Base-by-base conservation (phyloP, 2,113 vertebrate species). In the Rhagologus leucostigma region DNA sequence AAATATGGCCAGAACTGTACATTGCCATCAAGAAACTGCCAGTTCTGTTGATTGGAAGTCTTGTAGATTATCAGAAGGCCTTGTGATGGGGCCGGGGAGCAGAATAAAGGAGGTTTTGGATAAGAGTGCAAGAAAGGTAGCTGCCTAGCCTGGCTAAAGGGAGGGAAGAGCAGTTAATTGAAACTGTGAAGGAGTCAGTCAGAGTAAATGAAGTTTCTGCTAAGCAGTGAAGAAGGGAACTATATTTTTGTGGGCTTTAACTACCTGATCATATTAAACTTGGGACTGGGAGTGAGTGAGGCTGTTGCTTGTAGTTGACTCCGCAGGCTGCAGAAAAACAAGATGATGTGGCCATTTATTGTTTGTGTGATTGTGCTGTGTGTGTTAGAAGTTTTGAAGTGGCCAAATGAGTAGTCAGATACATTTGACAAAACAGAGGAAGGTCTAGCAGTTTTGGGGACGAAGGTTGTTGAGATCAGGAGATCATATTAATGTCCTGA, bases 21-120 rank as follows among this genome's bases (percentile, higher is more conserved):
- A 7, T 49, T 87, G 7, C 57, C 27, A 17, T 91, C 16, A 82
- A 71, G 52, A 67, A 83, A 59, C 30, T 44, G 21, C 6, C 47
- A 13, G 8, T 87, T 84, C 39, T 63, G 24, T 67, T 49, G 33
- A 52, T 29, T 30, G 39, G 35, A 64, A 44, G 13, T 39, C 52
- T 56, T 67, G n/a, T 30, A 78, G 35, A 35, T 88, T 69, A 46
- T 35, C 30, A 32, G 15, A 87, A 63, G 47, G 30, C 35, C 13
- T 78, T 70, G 33, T 22, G 19, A 21, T 4, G 4, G 14, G 24
- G 3, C 2, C 0, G 0, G 14, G 22, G 57, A 68, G 29, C 22
- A 46, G 63, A 74, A 39, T 56, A 79, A 65, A 69, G 49, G 19
- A 42, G 30, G 5, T 33, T 30, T 69, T 69, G 46, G 33, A 6